phyloP scores from a whole-genome alignment of 2,888 invertebrate species.

The Cantharis lateralis region DNA sequence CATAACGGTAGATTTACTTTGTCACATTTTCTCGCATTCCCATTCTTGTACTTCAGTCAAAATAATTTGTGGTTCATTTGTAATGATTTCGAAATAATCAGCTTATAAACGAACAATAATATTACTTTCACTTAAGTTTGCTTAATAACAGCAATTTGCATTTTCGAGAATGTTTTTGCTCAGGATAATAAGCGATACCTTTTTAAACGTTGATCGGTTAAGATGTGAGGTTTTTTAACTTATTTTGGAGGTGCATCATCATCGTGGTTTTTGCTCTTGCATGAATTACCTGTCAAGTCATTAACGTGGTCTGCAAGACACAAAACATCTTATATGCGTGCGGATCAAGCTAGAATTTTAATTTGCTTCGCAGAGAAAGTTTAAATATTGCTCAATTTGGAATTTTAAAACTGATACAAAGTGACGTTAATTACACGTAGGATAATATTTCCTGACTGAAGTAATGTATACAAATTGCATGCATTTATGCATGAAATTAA shows the following conservation, averaged over 20 bases:
- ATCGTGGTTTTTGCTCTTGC: conserved; percentile 48
- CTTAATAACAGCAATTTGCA: not conserved
- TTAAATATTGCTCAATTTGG: not conserved
- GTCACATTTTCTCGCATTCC: not conserved
- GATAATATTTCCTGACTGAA: conserved; percentile 29
- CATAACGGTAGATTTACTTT: not conserved
- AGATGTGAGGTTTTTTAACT: not conserved
- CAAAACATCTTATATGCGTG: conserved; percentile 24
- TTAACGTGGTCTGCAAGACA: conserved; percentile 42
- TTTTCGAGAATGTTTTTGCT: not conserved
- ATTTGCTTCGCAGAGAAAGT: not conserved
- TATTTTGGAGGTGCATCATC: conserved; percentile 33
- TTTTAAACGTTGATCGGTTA: not conserved
- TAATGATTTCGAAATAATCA: not conserved
- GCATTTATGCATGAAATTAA: conserved; percentile 45
- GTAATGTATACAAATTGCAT: conserved; percentile 42
- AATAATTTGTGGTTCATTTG: not conserved
- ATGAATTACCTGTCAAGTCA: conserved; percentile 49
- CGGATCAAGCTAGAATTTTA: conserved; percentile 12
- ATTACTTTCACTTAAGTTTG: not conserved
- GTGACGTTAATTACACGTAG: conserved; percentile 20
- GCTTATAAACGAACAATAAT: not conserved
- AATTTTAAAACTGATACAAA: conserved; percentile 23
- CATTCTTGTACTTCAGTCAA: not conserved
- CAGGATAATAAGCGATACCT: not conserved